phyloP scores from a whole-genome alignment of 2,888 invertebrate species.

The Cactoblastis cactorum region DNA sequence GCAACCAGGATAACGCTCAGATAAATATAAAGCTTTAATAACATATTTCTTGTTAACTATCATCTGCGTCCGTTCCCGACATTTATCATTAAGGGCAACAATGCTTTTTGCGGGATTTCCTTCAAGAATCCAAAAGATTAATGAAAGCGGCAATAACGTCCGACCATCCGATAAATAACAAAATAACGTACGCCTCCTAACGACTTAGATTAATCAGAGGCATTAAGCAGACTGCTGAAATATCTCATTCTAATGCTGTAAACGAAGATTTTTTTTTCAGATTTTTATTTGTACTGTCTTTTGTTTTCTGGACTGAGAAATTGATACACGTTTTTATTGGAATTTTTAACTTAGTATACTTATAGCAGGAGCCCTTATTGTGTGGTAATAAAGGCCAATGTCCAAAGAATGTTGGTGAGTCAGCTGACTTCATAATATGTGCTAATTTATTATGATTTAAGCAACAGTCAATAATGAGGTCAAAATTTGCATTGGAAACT shows the following conservation, averaged over 20 bases:
- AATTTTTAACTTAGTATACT: too few relatives aligned
- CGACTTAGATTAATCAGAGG: conserved; percentile 61
- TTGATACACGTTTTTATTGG: background rate
- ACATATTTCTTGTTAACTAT: background rate
- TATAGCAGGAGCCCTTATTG: too few relatives aligned
- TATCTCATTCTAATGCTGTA: conserved; percentile 21
- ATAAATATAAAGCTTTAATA: background rate
- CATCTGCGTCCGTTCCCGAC: conserved; percentile 28
- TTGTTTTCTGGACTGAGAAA: background rate
- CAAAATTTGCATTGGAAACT: too few relatives aligned
- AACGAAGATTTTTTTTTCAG: background rate
- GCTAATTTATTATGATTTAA: too few relatives aligned
- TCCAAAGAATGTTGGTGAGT: too few relatives aligned
- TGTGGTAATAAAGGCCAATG: too few relatives aligned
- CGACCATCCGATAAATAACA: conserved; percentile 69
- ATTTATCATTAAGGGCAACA: conserved; percentile 73
- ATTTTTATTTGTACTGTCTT: background rate
- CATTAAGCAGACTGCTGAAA: conserved; percentile 41
- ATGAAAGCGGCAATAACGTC: conserved; percentile 70
- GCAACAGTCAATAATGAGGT: too few relatives aligned
- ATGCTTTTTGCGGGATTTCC: conserved; percentile 73
- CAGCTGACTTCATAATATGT: too few relatives aligned
- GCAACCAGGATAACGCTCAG: too few relatives aligned
- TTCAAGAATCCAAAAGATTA: conserved; percentile 72
- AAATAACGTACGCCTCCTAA: conserved; percentile 64